A percentile compares a stretch with the other conserved stretches of the same genome.
Evolutionary conservation across 2,113 vertebrate species (phyloP).

Genomic region (Vombatus ursinus): DNA sequence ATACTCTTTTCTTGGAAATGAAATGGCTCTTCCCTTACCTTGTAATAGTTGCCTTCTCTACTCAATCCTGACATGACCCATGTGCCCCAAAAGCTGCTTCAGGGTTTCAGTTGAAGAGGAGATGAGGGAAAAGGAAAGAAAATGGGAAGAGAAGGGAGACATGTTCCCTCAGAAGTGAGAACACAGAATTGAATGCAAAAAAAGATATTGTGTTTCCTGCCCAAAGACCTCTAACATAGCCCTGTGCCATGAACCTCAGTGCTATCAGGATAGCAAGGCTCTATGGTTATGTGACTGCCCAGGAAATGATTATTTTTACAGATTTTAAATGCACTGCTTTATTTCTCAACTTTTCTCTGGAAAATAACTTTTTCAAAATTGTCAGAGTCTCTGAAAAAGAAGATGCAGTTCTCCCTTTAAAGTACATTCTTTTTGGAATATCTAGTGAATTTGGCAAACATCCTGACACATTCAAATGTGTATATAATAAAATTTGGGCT

Average conservation of each 20-base stretch:
- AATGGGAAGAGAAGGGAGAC: neutral
- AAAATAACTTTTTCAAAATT: conserved; percentile 53
- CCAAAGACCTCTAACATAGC: neutral
- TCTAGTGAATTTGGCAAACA: conserved; percentile 37
- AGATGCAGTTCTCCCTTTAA: conserved; percentile 2
- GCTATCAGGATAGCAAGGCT: neutral
- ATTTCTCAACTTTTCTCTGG: conserved; percentile 34
- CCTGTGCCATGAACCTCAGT: neutral
- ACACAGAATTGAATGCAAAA: neutral
- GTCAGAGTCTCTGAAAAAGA: conserved; percentile 26
- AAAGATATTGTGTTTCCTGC: neutral
- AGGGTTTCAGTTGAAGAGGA: neutral
- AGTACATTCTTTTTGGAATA: conserved; percentile 20
- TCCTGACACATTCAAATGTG: conserved; percentile 54
- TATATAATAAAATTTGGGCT: conserved; percentile 44
- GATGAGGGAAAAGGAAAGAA: neutral
- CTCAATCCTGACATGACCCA: neutral
- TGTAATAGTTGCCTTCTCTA: neutral
- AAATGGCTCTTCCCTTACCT: neutral
- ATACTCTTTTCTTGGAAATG: neutral
- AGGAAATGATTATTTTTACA: conserved; percentile 20
- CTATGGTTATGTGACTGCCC: neutral
- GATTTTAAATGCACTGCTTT: conserved; percentile 36
- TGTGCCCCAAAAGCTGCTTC: neutral
- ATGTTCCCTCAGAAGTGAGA: neutral